Base-by-base conservation (phyloP, 2,113 vertebrate genomes). In the Caracal caracal region DNA sequence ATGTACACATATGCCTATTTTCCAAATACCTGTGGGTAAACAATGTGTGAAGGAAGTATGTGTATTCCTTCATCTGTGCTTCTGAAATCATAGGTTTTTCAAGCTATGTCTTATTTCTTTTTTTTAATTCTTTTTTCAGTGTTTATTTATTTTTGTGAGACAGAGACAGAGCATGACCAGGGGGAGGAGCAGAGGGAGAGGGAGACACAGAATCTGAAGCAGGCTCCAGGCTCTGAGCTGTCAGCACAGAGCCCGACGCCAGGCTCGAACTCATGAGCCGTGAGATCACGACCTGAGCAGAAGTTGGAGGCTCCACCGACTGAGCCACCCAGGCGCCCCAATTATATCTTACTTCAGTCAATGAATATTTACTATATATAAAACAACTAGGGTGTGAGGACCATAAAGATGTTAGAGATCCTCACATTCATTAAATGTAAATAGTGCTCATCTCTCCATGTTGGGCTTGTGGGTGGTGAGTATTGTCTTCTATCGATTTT, bases 1-100 rank as follows among this genome's bases (percentile, higher is more conserved):
- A 4, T 0, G 0, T 17, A 20, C 37, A 40, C 3, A 8, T 6
- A 26, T 1, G 49, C 30, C 33, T 16, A 3, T 10, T 86, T 82
- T 30, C 66, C 83, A 56, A 68, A n/a, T 10, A 28, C 10, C 10
- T 30, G 24, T 19, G 33, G 9, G 75, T 43, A 26, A 30, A 33
- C 30, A 3, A 4, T 16, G 40, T 30, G 51, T n/a, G 10, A 63
- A 24, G 78, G 35, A 63, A 70, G 12, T 43, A 30, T 5, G 12
- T 10, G 4, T 10, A 15, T 17, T n/a, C 28, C 49, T 10, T 61
- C 40, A 17, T 20, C 10, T 15, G 49, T 63, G n/a, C 75, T 81
- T 43, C 35, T 59, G 68, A 2, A 95, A 81, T 65, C 33, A 11
- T 5, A 10, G 3, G 30, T 12, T 24, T 37, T 30, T 35, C 56